Evolutionary conservation across 1,140 invertebrate genomes (phyloP), one percentile per base, ranked within the genome.

Genomic region (Papilio polytes): DNA sequence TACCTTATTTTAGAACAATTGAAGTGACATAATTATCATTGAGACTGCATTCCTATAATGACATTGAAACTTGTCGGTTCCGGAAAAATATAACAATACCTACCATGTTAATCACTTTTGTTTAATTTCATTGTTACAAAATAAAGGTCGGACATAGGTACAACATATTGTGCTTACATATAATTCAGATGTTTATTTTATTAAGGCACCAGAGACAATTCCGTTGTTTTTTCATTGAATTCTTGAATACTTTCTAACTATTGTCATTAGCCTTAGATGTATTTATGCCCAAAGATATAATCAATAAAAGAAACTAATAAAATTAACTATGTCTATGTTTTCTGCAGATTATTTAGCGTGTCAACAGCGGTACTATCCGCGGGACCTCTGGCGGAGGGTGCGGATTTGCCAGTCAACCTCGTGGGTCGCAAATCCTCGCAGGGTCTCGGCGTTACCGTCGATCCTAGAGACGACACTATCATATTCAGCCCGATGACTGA

Each of bases 391-490:
- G 95, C 96, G 1, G 96, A 96, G 81, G 96, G 96, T n/a, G 95
- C 97, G 81, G 96, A 97, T 81, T 88, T 98, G 63, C 97, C 97
- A 0, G 97, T 98, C 0, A 96, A 96, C 53, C 91, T 98, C 48
- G 97, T 98, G 2, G 97, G 97, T 1, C 96, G 96, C 82, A 98
- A 98, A 90, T 97, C 97, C 0, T 98, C 97, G 3, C 97, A 98
- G 90, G 97, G 97, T 20, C 95, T 98, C 1, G 97, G 97, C 1
- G 83, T 98, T 13, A 95, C 97, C 0, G 95, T 97, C 0, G 97
- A 97, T 83, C 96, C 96, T 1, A 92, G 92, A 1, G 97, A 97
- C 81, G 96, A 97, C 66, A 96, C 96, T 10, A 95, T 98, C 26
- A 95, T 97, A 63, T 98, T 98, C 87, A 96, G 97, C 59, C 97